Base-by-base conservation (phyloP, 1,140 invertebrate species). In the Pissodes strobi region DNA sequence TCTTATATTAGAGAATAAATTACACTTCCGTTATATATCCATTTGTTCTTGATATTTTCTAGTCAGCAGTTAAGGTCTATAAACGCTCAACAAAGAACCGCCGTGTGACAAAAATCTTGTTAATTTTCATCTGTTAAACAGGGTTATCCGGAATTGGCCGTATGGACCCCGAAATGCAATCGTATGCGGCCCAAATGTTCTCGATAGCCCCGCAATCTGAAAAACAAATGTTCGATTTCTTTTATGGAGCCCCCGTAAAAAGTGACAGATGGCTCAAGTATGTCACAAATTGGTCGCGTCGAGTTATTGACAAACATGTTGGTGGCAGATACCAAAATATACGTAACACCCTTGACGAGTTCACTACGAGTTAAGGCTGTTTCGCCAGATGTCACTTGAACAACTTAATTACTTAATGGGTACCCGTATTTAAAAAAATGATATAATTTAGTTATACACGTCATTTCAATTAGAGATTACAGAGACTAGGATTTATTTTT, bases 331-430 rank as follows among this genome's bases (percentile, higher is more conserved):
- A 39, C 30, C 5, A 19, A 21, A 46, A 46, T 10, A 46, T 56
- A 55, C 19, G n/a, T 37, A 49, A 67, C 69, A 69, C 67, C 72
- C 70, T 73, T 70, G 15, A 46, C 21, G 43, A n/a, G 30, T n/a
- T 34, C 30, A n/a, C n/a, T n/a, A n/a, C n/a, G n/a, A n/a, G n/a
- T n/a, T n/a, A 34, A n/a, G n/a, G n/a, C n/a, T 6, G 6, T 34
- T 34, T 34, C 30, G 30, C 30, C 30, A 34, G 6, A 34, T 34
- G 30, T 34, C 30, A n/a, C 30, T n/a, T n/a, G n/a, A n/a, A n/a
- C n/a, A n/a, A n/a, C n/a, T n/a, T n/a, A n/a, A n/a, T n/a, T n/a
- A n/a, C n/a, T n/a, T n/a, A n/a, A n/a, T n/a, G n/a, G n/a, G n/a
- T n/a, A n/a, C n/a, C n/a, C n/a, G n/a, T n/a, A n/a, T n/a, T n/a